Base-by-base conservation (phyloP, 2,888 invertebrate genomes). In the Epinotia bilunana region DNA sequence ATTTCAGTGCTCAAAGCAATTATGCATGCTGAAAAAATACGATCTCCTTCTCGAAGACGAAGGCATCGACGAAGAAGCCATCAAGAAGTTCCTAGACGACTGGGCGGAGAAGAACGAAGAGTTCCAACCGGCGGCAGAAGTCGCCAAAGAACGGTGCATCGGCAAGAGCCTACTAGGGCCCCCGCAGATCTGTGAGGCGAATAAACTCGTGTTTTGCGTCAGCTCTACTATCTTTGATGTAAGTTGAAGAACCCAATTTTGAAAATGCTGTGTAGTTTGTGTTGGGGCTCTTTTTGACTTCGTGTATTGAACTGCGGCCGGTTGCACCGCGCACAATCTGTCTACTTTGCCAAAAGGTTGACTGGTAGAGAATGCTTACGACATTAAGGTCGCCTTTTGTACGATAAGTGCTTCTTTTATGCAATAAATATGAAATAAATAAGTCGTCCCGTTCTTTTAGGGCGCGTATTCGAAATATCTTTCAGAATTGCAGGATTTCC, bases 21-120 rank as follows among this genome's bases (percentile, higher is more conserved):
- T 81, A 9, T 93, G 93, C 78, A 75, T 92, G 43, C 75, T 92
- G 76, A 84, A 84, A 55, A 87, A 84, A 23, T 79, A 87, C 65
- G 82, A 86, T 1, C 82, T 90, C 1, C 72, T 87, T n/a, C 83
- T 85, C 58, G 86, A 83, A 0, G 85, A 86, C 0, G 81, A 81
- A 4, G 78, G 72, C 1, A 74, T 91, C 0, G 85, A 91, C 65
- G 81, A 81, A n/a, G 84, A 86, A 0, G 87, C 85, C 2, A 57
- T 87, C 0, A 72, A 20, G 0, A 77, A 61, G 0, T 86, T 84
- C 71, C 16, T 92, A 60, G 84, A 88, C 16, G 77, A 80, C 1
- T 91, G 86, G 86, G 82, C 77, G 3, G 79, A 79, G 1, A 78
- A 76, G 0, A 82, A 91, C 64, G 76, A 84, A 0, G 84, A 83